These are phyloP conservation scores for Deroplatys truncata DNA, from an alignment of 2,888 invertebrate genomes.

Conservation along the genomic window DNA sequence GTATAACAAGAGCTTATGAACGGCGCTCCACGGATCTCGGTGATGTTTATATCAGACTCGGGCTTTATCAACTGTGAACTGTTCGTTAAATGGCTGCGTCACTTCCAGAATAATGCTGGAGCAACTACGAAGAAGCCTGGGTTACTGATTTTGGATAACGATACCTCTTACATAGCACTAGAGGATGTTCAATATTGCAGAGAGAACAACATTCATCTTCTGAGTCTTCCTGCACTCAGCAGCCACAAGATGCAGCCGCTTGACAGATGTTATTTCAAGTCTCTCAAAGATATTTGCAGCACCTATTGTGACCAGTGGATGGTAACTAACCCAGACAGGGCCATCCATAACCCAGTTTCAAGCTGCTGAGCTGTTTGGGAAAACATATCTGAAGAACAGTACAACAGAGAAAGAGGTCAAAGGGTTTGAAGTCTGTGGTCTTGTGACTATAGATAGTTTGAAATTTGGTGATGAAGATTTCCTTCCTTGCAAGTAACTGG, in stretches of 20 bases:
- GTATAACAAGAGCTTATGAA: slow-evolving; percentile 16
- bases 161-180: neutral
- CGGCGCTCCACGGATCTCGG: neutral
- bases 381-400: neutral
- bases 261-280: slow-evolving; percentile 28
- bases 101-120: neutral
- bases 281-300: slow-evolving; percentile 15
- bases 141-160: neutral
- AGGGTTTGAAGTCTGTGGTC: too few relatives aligned
- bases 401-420: too few relatives aligned
- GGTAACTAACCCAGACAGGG: neutral
- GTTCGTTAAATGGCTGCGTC: slow-evolving; percentile 1
- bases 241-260: slow-evolving; percentile 29
- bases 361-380: neutral
- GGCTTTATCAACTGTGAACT: slow-evolving; percentile 14
- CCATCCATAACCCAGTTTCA: neutral
- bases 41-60: neutral
- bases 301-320: slow-evolving; percentile 8
- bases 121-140: too few relatives aligned
- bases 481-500: too few relatives aligned
- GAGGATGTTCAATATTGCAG: slow-evolving; percentile 23
- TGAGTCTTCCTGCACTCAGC: slow-evolving; percentile 29
- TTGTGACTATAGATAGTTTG: too few relatives aligned
- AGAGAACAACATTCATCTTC: slow-evolving; percentile 21
- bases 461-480: too few relatives aligned